phyloP scores from a whole-genome alignment of 1,140 invertebrate species.

The Pentalonia nigronervosa region DNA sequence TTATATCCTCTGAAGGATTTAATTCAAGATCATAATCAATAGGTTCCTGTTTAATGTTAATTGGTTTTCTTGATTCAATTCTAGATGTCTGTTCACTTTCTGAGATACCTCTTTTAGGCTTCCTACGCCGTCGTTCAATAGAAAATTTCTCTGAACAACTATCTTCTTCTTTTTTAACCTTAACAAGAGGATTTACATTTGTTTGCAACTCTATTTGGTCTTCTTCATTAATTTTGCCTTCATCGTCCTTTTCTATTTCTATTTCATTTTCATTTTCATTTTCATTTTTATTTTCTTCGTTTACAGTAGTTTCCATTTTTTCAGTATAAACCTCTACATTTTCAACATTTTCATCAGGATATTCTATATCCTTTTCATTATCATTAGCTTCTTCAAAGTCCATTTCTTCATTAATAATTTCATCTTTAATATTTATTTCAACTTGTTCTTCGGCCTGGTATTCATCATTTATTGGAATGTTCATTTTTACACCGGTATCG shows the following conservation, averaged over 20 bases:
- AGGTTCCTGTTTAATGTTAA: conserved; percentile 38
- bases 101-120: background rate
- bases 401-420: background rate
- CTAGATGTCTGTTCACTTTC: background rate
- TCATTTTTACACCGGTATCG: background rate
- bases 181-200: background rate
- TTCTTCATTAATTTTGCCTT: background rate
- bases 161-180: background rate
- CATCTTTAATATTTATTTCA: conserved; percentile 22
- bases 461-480: background rate
- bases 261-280: conserved; percentile 36
- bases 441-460: background rate
- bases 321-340: background rate
- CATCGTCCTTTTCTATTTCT: background rate
- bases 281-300: background rate
- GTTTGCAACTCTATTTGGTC: background rate
- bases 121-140: background rate
- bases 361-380: background rate
- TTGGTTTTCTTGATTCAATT: conserved; percentile 14
- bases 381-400: conserved; percentile 17
- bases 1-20: conserved; percentile 11
- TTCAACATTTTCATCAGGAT: background rate
- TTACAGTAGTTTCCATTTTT: background rate
- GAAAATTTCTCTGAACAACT: background rate
- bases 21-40: background rate